Conservation (phyloP, 2,797 vertebrate genomes). For the Rousettus madagascariensis region DNA sequence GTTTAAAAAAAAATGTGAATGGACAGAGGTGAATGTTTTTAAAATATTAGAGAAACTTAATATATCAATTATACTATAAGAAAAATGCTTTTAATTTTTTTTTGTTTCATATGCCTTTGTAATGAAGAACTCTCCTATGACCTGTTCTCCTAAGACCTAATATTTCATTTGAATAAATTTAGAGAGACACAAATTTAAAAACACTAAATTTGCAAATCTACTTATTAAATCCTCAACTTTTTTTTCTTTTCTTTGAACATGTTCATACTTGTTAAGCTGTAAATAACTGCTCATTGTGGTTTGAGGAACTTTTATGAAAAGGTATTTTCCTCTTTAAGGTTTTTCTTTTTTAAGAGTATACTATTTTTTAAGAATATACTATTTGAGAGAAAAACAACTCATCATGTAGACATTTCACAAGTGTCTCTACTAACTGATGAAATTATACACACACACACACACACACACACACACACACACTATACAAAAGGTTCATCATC, state of each 20-base stretch:
- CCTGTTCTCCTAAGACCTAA: background rate
- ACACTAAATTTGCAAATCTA: background rate
- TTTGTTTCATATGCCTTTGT: conserved; percentile 9
- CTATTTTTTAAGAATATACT: background rate
- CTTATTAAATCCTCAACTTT: background rate
- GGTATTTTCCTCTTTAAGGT: background rate
- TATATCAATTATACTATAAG: background rate
- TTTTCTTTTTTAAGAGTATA: background rate
- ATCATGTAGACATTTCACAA: background rate
- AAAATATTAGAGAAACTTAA: conserved; percentile 46
- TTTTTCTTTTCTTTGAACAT: background rate
- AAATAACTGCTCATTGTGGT: background rate
- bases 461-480: no score
- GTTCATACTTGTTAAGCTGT: background rate
- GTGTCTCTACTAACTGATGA: background rate
- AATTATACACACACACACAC: background rate
- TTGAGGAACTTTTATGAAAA: conserved; percentile 12
- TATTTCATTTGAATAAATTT: conserved; percentile 48
- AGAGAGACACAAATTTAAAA: background rate
- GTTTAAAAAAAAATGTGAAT: background rate
- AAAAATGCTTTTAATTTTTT: background rate
- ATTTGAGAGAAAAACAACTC: conserved; percentile 9
- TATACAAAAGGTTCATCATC: background rate
- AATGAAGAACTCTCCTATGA: conserved; percentile 59
- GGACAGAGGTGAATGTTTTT: background rate